Base-by-base conservation (phyloP, 1,140 invertebrate genomes). In the Homarus americanus region DNA sequence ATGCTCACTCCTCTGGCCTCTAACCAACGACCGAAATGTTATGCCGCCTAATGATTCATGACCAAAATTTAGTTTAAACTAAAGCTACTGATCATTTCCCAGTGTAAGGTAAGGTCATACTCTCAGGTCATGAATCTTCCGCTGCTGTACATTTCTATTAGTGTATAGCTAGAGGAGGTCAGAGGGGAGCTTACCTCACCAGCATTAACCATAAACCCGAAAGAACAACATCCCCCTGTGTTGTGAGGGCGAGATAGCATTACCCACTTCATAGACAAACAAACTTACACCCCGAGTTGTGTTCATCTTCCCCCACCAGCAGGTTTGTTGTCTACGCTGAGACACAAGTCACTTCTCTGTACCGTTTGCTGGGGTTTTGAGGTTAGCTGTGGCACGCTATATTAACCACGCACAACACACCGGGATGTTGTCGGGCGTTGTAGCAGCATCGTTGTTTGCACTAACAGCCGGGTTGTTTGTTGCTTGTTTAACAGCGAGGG, bases 401-500 rank as follows among this genome's bases (percentile, higher is more conserved):
- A 24, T 58, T 24, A 58, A 58, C 17, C 53, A 24, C 24, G 4
- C 24, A 28, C 44, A 79, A 49, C 76, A 32, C n/a, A 69, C 5
- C 3, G 28, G 63, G 28, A 32, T 69, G 63, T 28, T 28, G n/a
- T 7, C 32, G 63, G 63, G 63, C 28, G 28, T 32, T 69, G 20
- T 58, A 58, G 53, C 63, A 69, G 58, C 20, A 20, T 63, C 24
- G 34, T 36, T 12, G 0, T 15, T 36, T 83, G 82, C 82, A 83
- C 63, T 66, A 83, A 83, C 82, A 63, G 53, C 82, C 40, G 63
- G 58, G 58, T 63, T 83, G 58, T 83, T 83, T 83, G 38, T 40
- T 83, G 82, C 82, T 83, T 83, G 63, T 83, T 66, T 69, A 32
- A 41, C 83, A 91, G 87, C 91, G 91, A 91, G 76, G 91, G 91